These are phyloP conservation scores for Gambusia holbrooki DNA, from an alignment of 2,113 vertebrate species.

Conservation along the genomic window DNA sequence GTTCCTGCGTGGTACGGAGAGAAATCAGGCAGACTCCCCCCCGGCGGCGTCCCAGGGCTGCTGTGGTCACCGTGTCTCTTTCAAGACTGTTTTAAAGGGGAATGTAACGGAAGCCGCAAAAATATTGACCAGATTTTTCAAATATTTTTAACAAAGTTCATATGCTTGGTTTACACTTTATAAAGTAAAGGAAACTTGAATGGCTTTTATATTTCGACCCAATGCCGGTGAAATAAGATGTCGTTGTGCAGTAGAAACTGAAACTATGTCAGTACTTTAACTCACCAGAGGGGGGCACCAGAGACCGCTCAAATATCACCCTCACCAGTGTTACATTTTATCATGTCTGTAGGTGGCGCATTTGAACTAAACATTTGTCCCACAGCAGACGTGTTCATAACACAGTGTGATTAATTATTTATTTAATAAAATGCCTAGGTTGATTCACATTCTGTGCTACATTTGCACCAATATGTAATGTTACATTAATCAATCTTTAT, in stretches of 20 bases:
- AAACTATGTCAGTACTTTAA: neutral
- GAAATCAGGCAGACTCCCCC: neutral
- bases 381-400: neutral
- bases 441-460: neutral
- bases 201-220: neutral
- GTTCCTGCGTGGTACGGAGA: conserved; percentile 15
- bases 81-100: neutral
- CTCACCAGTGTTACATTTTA: accelerated
- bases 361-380: conserved; percentile 9
- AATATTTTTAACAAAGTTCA: neutral
- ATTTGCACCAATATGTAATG: neutral
- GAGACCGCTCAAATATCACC: conserved; percentile 22
- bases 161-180: neutral
- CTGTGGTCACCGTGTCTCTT: neutral
- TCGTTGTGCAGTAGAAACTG: neutral
- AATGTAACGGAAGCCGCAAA: neutral
- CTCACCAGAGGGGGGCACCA: conserved; percentile 59
- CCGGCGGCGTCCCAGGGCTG: neutral
- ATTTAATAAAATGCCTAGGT: neutral
- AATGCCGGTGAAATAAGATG: neutral
- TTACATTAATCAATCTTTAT: neutral
- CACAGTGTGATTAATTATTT: too few species aligned
- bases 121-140: neutral
- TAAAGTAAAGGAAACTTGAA: neutral
- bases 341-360: conserved; percentile 7